Conservation (phyloP, 37 sponge, comb jelly and placozoan species). For the Theonella swinhoei region DNA sequence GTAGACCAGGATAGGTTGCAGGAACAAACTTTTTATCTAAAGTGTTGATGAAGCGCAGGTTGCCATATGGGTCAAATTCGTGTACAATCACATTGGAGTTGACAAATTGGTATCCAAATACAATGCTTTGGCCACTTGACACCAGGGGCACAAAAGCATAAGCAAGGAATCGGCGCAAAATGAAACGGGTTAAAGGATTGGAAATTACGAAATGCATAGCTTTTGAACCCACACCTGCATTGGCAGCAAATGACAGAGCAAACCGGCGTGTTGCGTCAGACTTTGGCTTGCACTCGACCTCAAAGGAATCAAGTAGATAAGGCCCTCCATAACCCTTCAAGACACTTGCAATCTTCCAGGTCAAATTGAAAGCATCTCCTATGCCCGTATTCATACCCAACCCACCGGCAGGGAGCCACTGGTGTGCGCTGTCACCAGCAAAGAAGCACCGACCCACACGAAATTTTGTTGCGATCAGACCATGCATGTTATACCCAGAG, state of each 20-base stretch:
- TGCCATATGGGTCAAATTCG: conserved; percentile 20
- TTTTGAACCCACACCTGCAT: background rate
- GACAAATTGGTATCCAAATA: conserved; percentile 69
- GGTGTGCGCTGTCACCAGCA: conserved; percentile 82
- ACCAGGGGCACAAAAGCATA: background rate
- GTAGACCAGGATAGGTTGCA: conserved; percentile 69
- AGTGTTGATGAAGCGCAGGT: background rate
- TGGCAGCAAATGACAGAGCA: conserved; percentile 11
- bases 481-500: conserved; percentile 68
- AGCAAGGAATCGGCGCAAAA: background rate
- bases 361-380: conserved; percentile 64
- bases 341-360: conserved; percentile 80
- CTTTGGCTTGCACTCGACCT: conserved; percentile 52
- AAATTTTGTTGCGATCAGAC: conserved; percentile 58
- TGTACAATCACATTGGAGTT: conserved; percentile 67
- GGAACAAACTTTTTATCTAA: conserved; percentile 42
- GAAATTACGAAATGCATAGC: background rate
- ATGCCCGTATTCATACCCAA: conserved; percentile 83
- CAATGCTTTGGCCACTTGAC: background rate
- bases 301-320: conserved; percentile 59
- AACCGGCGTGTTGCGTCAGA: conserved; percentile 49
- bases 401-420: conserved; percentile 85
- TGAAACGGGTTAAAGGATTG: conserved; percentile 16
- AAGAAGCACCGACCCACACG: conserved; percentile 66
- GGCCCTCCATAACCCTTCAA: conserved; percentile 78